Evolutionary conservation across 1,140 invertebrate species (phyloP).

Genomic region (Bombus sylvicola): DNA sequence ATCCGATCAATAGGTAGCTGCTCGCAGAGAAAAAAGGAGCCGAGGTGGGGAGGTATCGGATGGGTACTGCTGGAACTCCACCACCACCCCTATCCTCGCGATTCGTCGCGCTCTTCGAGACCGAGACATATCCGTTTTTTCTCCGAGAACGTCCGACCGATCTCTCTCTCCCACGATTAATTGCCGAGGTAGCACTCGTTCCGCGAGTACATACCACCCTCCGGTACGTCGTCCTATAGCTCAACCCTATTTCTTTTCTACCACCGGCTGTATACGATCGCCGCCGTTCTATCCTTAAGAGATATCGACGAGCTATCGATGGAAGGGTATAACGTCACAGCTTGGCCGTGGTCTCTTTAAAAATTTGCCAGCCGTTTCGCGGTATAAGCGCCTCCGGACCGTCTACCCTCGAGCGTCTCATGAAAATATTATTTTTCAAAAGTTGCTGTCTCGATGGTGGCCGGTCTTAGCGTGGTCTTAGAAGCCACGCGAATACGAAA

Average conservation of each 20-base stretch:
- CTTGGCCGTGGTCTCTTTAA: slow-evolving; percentile 21
- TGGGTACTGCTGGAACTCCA: slow-evolving; percentile 59
- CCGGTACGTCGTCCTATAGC: no score
- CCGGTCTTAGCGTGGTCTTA: neutral
- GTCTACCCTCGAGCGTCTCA: slow-evolving; percentile 1
- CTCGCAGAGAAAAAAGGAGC: slow-evolving; percentile 73
- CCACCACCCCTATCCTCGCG: slow-evolving; percentile 42
- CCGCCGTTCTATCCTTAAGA: neutral
- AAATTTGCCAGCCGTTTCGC: slow-evolving; percentile 23
- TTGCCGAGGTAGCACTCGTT: slow-evolving; percentile 21
- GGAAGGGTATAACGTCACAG: neutral
- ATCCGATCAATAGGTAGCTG: slow-evolving; percentile 80
- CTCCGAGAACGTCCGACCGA: slow-evolving; percentile 26
- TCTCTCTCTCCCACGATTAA: slow-evolving; percentile 38
- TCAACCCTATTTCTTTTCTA: neutral
- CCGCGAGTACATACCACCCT: neutral
- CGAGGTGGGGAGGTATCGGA: slow-evolving; percentile 63
- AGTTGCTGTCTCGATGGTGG: slow-evolving; percentile 38
- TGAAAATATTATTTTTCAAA: slow-evolving; percentile 60
- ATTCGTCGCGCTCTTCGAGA: slow-evolving; percentile 61
- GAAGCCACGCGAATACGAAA: slow-evolving; percentile 40
- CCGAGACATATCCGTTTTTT: slow-evolving; percentile 61
- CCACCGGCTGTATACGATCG: no score
- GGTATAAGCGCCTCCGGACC: neutral
- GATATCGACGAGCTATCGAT: neutral